Evolutionary conservation across 2,797 vertebrate genomes (phyloP).

Genomic region (Argyrosomus regius): DNA sequence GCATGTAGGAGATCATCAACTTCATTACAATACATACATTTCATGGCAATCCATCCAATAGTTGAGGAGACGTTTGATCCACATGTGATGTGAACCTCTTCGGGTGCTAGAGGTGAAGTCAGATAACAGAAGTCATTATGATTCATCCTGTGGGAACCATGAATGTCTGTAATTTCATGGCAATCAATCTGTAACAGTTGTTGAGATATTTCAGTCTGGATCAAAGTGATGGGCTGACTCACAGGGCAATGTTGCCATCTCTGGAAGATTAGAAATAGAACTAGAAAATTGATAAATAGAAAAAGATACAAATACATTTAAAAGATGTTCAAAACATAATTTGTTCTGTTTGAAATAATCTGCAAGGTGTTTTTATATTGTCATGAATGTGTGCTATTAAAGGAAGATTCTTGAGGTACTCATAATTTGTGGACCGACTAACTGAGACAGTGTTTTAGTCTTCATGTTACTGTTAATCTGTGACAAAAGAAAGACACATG

Average conservation of each 20-base stretch:
- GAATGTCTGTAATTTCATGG: neutral
- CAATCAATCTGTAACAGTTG: neutral
- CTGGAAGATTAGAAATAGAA: too few relatives aligned
- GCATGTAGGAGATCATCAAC: neutral
- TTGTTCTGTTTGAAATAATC: neutral
- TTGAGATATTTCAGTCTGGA: neutral
- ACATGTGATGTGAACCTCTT: neutral
- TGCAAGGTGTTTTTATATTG: neutral
- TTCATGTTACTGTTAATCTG: constrained; percentile 14
- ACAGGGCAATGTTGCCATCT: neutral
- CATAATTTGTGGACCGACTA: neutral
- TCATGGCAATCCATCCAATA: neutral
- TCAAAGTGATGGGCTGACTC: neutral
- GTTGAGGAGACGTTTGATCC: neutral
- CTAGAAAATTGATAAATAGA: neutral
- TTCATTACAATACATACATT: neutral
- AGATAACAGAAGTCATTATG: neutral
- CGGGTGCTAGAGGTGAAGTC: neutral
- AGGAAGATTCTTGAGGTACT: neutral
- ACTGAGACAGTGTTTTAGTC: constrained; percentile 4
- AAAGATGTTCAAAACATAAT: neutral
- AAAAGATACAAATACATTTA: neutral
- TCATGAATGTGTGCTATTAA: neutral
- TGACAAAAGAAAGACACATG: neutral
- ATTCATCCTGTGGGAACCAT: neutral